A percentile compares a stretch with the other conserved stretches of the same genome.
phyloP scores from a whole-genome alignment of 2,113 vertebrate genomes.

The Cyprinodon variegatus region DNA sequence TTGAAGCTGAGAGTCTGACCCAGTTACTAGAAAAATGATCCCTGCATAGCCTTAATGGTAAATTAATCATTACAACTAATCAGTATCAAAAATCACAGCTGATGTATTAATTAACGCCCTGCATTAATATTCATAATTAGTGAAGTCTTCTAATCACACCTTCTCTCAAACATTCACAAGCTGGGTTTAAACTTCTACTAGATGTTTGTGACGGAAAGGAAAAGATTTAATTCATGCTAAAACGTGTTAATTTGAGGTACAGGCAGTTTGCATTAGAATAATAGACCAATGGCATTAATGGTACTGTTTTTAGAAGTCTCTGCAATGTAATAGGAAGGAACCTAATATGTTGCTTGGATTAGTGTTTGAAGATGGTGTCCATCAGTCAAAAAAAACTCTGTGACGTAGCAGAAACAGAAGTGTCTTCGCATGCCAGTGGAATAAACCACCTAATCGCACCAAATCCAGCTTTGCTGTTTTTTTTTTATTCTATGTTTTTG shows the following conservation, averaged over 20 bases:
- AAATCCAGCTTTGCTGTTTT: not conserved
- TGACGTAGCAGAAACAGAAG: not conserved
- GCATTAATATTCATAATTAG: not conserved
- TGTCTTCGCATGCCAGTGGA: not conserved
- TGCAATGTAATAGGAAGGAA: too few relatives aligned
- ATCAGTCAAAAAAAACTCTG: not conserved
- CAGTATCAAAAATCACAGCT: not conserved
- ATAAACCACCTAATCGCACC: not conserved
- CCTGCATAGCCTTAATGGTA: not conserved
- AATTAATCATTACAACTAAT: not conserved
- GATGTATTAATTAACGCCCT: not conserved
- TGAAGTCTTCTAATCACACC: too few relatives aligned
- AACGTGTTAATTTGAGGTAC: not conserved
- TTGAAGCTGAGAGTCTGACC: not conserved
- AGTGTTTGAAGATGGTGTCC: not conserved
- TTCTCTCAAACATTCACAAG: too few relatives aligned
- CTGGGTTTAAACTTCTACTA: not conserved
- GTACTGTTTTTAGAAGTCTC: not conserved
- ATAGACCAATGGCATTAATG: not conserved
- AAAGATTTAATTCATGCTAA: not conserved
- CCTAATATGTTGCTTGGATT: not conserved
- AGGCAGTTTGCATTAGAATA: not conserved
- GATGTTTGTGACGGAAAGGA: not conserved
- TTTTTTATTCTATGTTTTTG: not conserved
- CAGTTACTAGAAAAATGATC: not conserved